A percentile compares a stretch with the other conserved stretches of the same genome.
These are phyloP conservation scores for Sinodicranocentrus sp. DNA, from an alignment of 2,888 invertebrate genomes.

Conservation along the genomic window DNA sequence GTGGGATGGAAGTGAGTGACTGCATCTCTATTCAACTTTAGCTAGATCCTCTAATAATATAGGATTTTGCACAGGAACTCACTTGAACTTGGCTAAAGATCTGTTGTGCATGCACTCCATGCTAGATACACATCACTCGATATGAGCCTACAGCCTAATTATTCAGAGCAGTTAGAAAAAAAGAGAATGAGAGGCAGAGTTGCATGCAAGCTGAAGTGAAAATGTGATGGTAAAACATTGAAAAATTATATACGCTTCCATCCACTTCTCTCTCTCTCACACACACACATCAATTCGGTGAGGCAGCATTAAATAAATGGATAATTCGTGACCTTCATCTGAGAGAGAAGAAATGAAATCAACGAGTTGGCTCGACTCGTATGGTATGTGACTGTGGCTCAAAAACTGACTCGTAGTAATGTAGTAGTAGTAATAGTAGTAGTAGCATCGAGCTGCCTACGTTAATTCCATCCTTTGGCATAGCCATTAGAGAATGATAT, in stretches of 20 bases:
- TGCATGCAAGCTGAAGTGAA: neutral
- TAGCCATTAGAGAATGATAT: no score
- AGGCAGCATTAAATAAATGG: conserved; percentile 29
- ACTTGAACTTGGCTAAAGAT: no score
- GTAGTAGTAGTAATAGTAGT: no score
- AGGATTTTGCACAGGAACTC: no score
- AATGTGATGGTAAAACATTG: neutral
- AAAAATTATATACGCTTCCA: conserved; percentile 2
- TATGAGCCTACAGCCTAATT: neutral
- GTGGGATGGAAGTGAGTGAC: no score
- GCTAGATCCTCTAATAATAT: no score
- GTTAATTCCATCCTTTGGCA: no score
- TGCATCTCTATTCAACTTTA: no score
- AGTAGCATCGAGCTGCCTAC: no score
- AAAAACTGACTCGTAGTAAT: neutral
- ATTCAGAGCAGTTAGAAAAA: conserved; percentile 7
- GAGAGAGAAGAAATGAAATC: conserved; percentile 5
- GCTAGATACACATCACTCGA: no score
- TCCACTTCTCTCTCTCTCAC: neutral
- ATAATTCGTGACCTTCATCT: conserved; percentile 53
- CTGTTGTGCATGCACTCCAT: no score
- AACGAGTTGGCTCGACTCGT: conserved; percentile 31
- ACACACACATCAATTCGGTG: conserved; percentile 31
- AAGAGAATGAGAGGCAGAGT: neutral
- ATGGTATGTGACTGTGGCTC: conserved; percentile 20